Conservation (phyloP, 2,797 vertebrate genomes). For the Botia kubotai region DNA sequence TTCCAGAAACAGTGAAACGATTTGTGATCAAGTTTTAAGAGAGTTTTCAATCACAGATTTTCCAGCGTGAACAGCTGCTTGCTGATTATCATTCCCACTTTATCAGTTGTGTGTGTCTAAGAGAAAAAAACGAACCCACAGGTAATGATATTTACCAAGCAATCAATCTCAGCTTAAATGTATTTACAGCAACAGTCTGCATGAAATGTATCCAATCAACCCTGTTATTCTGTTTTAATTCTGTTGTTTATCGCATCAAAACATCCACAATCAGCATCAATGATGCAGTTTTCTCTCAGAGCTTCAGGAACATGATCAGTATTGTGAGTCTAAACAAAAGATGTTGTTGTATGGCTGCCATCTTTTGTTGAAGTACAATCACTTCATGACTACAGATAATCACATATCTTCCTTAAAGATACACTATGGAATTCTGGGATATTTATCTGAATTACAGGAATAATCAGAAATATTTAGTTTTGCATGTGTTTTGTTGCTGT, state of each 20-base stretch:
- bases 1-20: background rate
- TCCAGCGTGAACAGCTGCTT: background rate
- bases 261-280: background rate
- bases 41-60: background rate
- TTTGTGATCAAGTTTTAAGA: too few species aligned
- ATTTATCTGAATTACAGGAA: background rate
- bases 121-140: background rate
- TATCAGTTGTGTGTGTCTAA: background rate
- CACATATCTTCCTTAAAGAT: background rate
- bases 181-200: background rate
- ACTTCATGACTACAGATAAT: background rate
- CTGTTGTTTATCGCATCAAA: background rate
- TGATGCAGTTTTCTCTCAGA: background rate
- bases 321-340: constrained; percentile 14
- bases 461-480: background rate
- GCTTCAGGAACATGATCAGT: constrained; percentile 27
- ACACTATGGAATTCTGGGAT: background rate
- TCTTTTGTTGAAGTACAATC: background rate
- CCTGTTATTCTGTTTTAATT: background rate
- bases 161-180: background rate
- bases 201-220: background rate
- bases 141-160: background rate
- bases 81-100: background rate
- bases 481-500: background rate
- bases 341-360: background rate